Percentiles rank a stretch among this genome's conserved stretches.
These are phyloP conservation scores for Drosophila orena DNA, from an alignment of 1,140 invertebrate species.

Conservation along the genomic window DNA sequence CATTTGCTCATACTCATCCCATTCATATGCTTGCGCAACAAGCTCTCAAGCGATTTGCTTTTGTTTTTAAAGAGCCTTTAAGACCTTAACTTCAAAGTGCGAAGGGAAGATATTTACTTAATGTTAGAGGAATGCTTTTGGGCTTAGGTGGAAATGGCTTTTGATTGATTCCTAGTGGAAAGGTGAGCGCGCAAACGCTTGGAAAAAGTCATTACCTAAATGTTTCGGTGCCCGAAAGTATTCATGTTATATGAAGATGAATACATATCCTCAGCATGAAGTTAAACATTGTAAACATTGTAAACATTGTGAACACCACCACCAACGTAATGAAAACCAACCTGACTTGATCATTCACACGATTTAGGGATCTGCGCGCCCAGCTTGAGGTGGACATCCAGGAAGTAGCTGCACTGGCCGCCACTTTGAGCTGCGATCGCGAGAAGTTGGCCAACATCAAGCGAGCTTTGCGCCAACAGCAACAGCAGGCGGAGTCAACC, in stretches of 20 bases:
- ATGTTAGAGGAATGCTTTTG: too few species aligned
- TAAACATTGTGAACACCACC: not conserved
- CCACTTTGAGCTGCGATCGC: conserved; percentile 77
- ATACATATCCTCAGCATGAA: not conserved
- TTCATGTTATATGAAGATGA: too few species aligned
- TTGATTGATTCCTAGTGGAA: too few species aligned
- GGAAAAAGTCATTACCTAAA: too few species aligned
- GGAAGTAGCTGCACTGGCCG: conserved; percentile 75
- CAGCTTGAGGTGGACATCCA: conserved; percentile 92
- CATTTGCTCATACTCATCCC: not conserved
- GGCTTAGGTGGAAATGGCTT: too few species aligned
- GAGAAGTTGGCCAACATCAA: conserved; percentile 79
- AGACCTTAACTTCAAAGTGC: too few species aligned
- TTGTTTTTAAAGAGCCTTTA: too few species aligned
- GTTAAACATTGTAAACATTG: not conserved
- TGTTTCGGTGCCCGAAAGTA: too few species aligned
- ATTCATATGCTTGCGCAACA: too few species aligned
- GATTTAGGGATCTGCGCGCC: conserved; percentile 93
- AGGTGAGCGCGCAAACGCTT: too few species aligned
- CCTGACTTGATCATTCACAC: not conserved
- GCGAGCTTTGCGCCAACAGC: conserved; percentile 61
- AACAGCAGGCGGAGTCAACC: conserved; percentile 19
- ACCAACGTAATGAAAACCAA: not conserved
- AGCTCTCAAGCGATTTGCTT: too few species aligned
- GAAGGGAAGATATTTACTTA: too few species aligned